Evolutionary conservation across 1,140 invertebrate genomes (phyloP), one percentile per base, ranked within the genome.

Genomic region (Phymorhynchus buccinoides): DNA sequence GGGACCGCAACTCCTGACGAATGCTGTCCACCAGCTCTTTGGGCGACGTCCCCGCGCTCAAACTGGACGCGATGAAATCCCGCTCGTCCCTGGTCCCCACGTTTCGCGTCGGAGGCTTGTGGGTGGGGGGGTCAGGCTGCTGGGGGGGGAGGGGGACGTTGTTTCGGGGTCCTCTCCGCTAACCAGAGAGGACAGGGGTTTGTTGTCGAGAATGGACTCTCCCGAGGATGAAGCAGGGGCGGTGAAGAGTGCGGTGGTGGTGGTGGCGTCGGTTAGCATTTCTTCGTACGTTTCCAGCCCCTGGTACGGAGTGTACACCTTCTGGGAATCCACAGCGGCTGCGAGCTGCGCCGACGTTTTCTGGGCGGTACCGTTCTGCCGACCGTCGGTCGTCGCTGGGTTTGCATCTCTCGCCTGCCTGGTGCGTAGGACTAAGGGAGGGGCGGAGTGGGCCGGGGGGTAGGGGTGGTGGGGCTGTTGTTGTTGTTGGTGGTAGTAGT

Each of bases 31-130:
- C 84, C 42, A 90, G 75, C 41, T 81, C 85, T n/a, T 87, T 84
- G 2, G 86, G 82, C 12, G 84, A 81, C 16, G 79, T 80, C 16
- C 87, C 87, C 4, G 86, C 80, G 30, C 78, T 75, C 32, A 90
- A 37, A 62, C 85, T 87, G 16, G 68, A 85, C 39, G 86, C 84
- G 18, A 90, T 86, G 32, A 90, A 77, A 82, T 90, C 90, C 16
- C 88, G 83, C 32, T 87, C 87, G 83, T 90, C 90, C n/a, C 73
- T 80, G 44, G 80, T 83, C 39, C 85, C 86, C 62, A 80, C 41
- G 56, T 80, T 86, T 37, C 80, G 84, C 62, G 73, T 84, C 1
- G 78, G 85, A 3, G 82, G 84, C 32, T 81, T 85, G 80, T 87
- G 85, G 32, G 77, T 48, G 71, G 75, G 78, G 39, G 37, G 75